These are phyloP conservation scores for Microcebus griseorufus DNA, from an alignment of 2,113 vertebrate genomes.

Conservation along the genomic window DNA sequence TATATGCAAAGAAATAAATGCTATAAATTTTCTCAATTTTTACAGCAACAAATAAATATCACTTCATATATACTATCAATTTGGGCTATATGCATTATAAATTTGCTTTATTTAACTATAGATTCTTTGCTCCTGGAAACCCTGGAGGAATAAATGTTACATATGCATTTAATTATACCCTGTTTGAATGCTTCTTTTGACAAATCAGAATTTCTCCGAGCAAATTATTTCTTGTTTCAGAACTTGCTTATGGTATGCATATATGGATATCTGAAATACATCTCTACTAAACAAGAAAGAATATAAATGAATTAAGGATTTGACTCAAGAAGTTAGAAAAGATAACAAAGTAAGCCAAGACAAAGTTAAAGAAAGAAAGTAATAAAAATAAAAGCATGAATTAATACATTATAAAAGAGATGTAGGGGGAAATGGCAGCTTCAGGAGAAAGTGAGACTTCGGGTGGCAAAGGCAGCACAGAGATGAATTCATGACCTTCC, in stretches of 20 bases:
- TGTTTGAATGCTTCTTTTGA: not conserved
- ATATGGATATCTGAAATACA: not conserved
- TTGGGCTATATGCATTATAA: not conserved
- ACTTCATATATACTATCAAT: not conserved
- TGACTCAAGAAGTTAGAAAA: not conserved
- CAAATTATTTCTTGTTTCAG: conserved; percentile 32
- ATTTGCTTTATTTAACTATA: not conserved
- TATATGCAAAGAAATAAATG: not conserved
- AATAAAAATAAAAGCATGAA: not conserved
- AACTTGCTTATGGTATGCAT: not conserved
- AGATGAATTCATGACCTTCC: conserved; percentile 85
- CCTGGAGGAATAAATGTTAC: not conserved
- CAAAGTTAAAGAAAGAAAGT: not conserved
- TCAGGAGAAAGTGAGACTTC: conserved; percentile 70
- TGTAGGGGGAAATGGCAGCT: conserved; percentile 79
- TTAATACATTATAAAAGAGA: not conserved
- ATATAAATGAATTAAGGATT: not conserved
- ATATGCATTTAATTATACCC: not conserved
- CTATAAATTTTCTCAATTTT: not conserved
- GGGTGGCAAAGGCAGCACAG: conserved; percentile 73
- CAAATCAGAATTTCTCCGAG: conserved; percentile 4
- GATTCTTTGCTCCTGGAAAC: not conserved
- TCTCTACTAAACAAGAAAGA: not conserved
- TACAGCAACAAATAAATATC: not conserved
- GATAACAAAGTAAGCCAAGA: not conserved